Base-by-base conservation (phyloP, 2,113 vertebrate species). In the Ahaetulla prasina region DNA sequence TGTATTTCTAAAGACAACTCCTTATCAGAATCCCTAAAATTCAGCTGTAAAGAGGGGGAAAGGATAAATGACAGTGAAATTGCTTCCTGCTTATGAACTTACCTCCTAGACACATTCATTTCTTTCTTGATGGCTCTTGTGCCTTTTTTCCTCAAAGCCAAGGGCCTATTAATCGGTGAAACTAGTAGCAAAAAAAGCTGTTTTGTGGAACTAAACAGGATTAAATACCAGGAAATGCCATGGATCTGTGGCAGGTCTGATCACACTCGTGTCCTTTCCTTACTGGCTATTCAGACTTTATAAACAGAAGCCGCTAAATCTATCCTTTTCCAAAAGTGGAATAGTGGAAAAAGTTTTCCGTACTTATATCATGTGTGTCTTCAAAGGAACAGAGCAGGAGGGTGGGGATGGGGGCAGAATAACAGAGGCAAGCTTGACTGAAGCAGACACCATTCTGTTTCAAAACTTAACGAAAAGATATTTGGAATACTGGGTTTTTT, bases 101-200 rank as follows among this genome's bases (percentile, higher is more conserved):
- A 97, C 97, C 97, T 97, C 47, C 96, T 96, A 54, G 93, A 96
- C 84, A 90, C 94, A 89, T 97, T 96, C 97, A 97, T 97, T 93
- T 6, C 92, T 90, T 35, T 90, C 63, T 87, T 2, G 49, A 27
- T 57, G 25, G 91, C 87, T 57, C 63, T 90, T 86, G 84, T 55
- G 87, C 87, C 93, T 93, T 60, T 93, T 91, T 30, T 8, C 20
- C 23, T 91, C 54, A 49, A 87, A 90, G 27, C n/a, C 54, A 80
- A 39, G 11, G 85, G 11, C 20, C 45, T 86, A 53, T 87, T 55
- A 90, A 90, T 11, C 0, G 0, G 14, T 84, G 92, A 0, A 18
- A 93, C 53, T 0, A 1, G 1, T 57, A 35, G 47, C 85, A 92
- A 91, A 47, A 47, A 93, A 92, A 57, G 60, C 85, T 89, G 8